Evolutionary conservation across 2,888 invertebrate species (phyloP).

Genomic region (Drosophila tanythrix): DNA sequence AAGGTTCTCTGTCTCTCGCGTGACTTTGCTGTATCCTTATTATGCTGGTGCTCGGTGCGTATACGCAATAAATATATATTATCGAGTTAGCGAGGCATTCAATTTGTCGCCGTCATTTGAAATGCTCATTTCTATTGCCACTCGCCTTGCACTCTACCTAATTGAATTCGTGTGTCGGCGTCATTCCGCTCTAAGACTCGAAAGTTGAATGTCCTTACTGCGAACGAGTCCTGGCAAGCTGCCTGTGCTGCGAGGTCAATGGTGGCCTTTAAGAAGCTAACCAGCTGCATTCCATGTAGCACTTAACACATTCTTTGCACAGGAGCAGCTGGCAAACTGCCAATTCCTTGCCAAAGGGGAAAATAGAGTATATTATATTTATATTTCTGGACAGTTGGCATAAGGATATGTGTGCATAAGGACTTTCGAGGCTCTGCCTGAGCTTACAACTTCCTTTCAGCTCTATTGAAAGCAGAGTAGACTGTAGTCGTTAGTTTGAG

Average conservation of each 20-base stretch:
- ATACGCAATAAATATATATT: constrained; percentile 42
- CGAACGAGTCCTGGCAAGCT: neutral
- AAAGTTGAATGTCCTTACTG: constrained; percentile 22
- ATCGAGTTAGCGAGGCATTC: constrained; percentile 33
- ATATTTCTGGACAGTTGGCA: neutral
- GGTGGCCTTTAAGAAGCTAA: neutral
- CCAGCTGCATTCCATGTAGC: neutral
- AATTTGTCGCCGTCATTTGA: constrained; percentile 30
- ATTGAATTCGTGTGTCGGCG: constrained; percentile 45
- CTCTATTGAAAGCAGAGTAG: neutral
- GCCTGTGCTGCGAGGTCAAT: neutral
- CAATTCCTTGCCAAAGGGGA: neutral
- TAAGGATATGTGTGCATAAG: neutral
- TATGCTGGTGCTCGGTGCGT: constrained; percentile 20
- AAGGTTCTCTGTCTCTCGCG: neutral
- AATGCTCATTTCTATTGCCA: neutral
- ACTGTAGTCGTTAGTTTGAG: neutral
- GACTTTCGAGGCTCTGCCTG: neutral
- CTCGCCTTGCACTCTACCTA: constrained; percentile 44
- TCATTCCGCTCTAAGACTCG: constrained; percentile 1
- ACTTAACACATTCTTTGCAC: neutral
- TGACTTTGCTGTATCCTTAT: neutral
- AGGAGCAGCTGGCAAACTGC: neutral
- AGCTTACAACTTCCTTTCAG: neutral
- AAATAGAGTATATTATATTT: neutral